Evolutionary conservation across 2,113 vertebrate genomes (phyloP), one percentile per base, ranked within the genome.

Genomic region (Pheucticus melanocephalus): DNA sequence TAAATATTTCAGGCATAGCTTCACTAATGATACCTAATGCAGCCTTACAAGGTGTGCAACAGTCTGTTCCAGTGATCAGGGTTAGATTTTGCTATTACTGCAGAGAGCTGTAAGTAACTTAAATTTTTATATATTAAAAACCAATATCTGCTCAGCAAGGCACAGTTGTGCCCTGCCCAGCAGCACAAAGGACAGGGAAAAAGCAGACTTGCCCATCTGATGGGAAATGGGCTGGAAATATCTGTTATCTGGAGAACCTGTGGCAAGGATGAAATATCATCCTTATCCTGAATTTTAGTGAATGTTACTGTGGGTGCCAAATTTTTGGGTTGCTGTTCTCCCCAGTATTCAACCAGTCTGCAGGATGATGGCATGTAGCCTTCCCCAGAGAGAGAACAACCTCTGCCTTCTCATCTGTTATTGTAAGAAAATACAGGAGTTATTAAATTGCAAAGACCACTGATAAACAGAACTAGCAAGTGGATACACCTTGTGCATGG

Each of bases 221-320:
- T 22, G 63, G 53, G 51, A 63, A 51, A 18, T 5, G 15, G 28
- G 9, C 27, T 27, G 37, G 17, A 72, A 35, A 44, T 6, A 10
- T 3, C n/a, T 70, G 28, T 61, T 15, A 12, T 2, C 6, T 24
- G 53, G 39, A 0, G 6, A 44, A 16, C 7, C 5, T 8, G 11
- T 30, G 28, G 54, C 2, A 12, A 11, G 53, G 39, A 9, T 24
- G 21, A 72, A 45, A 7, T 19, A 31, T 8, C 44, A 9, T 15
- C 17, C 42, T 33, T 19, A 28, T 4, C 50, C 42, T 27, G 66
- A 30, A 30, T 30, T 42, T 22, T 22, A 56, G 50, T 12, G 10
- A 50, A 6, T 5, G 1, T 13, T 77, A 3, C 7, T 9, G 50
- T 37, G 71, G 48, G 24, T 13, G 37, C 23, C 40, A 40, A 28